Conservation (phyloP, 2,113 vertebrate genomes). For the Nibea albiflora region DNA sequence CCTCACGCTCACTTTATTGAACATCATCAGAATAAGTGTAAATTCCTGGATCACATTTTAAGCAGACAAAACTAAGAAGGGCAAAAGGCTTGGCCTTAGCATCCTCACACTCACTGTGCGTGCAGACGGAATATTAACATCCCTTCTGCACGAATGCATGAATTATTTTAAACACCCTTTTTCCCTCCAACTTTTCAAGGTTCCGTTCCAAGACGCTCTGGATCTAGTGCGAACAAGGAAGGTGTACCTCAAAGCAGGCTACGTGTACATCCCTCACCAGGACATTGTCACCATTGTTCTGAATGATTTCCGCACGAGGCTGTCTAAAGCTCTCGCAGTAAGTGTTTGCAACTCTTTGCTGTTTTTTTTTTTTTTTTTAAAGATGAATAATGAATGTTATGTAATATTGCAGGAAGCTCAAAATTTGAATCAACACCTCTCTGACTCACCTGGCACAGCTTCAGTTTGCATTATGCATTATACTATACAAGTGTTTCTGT, state of each 20-base stretch:
- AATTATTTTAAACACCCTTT: not conserved
- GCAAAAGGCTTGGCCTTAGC: not conserved
- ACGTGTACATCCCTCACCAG: constrained; percentile 91
- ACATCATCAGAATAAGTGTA: not conserved
- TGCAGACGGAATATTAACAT: not conserved
- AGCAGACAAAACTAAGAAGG: constrained; percentile 4
- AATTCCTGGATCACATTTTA: constrained; percentile 20
- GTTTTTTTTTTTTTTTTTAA: not conserved
- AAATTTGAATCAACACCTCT: constrained; percentile 33
- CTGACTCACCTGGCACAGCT: not conserved
- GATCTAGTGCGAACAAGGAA: constrained; percentile 92
- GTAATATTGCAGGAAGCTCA: not conserved
- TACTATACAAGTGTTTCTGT: not conserved
- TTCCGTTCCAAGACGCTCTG: constrained; percentile 93
- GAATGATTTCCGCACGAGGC: constrained; percentile 91
- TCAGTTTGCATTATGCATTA: constrained; percentile 11
- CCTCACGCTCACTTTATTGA: not conserved
- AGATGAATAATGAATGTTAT: not conserved
- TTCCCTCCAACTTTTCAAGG: constrained; percentile 73
- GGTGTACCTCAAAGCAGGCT: constrained; percentile 91
- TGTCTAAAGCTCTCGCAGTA: constrained; percentile 97
- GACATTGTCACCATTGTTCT: constrained; percentile 92
- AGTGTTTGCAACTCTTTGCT: constrained; percentile 74
- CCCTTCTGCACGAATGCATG: not conserved
- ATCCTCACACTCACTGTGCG: not conserved